Percentiles rank a stretch among this genome's conserved stretches.
These are phyloP conservation scores for Elegia similella DNA, from an alignment of 2,888 invertebrate species.

Conservation along the genomic window DNA sequence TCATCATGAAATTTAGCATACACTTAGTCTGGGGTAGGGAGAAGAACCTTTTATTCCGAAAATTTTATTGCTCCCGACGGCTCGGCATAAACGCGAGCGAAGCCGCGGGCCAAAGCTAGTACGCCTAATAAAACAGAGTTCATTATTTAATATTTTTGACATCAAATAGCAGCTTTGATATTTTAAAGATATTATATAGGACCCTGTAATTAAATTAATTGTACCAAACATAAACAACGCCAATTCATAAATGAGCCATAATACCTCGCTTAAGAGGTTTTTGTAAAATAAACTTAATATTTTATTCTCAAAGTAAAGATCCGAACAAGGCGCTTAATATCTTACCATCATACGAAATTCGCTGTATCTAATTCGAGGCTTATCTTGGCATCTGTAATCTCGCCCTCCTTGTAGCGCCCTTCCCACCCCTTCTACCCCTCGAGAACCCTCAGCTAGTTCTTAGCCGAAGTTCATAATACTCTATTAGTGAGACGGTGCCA, in stretches of 20 bases:
- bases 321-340: slow-evolving; percentile 59
- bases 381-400: slow-evolving; percentile 80
- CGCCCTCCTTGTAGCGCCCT: slow-evolving; percentile 33
- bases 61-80: too few relatives aligned
- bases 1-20: too few relatives aligned
- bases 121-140: too few relatives aligned
- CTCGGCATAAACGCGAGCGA: too few relatives aligned
- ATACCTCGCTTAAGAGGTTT: slow-evolving; percentile 45
- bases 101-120: too few relatives aligned
- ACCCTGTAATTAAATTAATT: neutral
- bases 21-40: too few relatives aligned
- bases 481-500: slow-evolving; percentile 66
- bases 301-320: slow-evolving; percentile 72
- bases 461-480: slow-evolving; percentile 76
- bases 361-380: slow-evolving; percentile 78
- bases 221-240: neutral
- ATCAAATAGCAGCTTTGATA: too few relatives aligned
- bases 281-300: slow-evolving; percentile 64
- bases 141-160: too few relatives aligned
- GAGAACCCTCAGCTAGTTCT: slow-evolving; percentile 60
- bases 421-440: slow-evolving; percentile 28
- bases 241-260: slow-evolving; percentile 32
- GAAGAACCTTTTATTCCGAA: too few relatives aligned
- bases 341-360: slow-evolving; percentile 77
- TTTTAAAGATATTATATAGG: neutral